Conservation (phyloP, 2,888 invertebrate species). For the Polydrusus cervinus region DNA sequence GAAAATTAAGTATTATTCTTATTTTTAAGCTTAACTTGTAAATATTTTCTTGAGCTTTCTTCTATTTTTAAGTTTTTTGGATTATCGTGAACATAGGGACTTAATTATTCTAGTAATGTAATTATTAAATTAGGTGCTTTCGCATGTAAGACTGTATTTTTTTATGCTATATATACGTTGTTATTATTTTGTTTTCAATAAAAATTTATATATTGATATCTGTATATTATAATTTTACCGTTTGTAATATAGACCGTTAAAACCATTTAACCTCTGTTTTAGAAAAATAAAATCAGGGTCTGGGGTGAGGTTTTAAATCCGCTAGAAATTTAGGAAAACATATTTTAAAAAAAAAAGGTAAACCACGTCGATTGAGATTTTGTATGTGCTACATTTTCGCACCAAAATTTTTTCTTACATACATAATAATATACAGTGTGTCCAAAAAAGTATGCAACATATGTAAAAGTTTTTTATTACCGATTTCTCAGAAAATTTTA, state of each 20-base stretch:
- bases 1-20: constrained; percentile 54
- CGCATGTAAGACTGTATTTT: constrained; percentile 50
- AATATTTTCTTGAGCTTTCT: background rate
- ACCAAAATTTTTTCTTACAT: too few relatives aligned
- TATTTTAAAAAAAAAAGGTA: too few relatives aligned
- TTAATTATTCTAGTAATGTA: background rate
- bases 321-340: too few relatives aligned
- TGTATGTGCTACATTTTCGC: too few relatives aligned
- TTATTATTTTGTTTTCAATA: constrained; percentile 50
- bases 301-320: too few relatives aligned
- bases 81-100: background rate
- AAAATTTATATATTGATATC: constrained; percentile 16
- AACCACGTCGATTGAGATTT: too few relatives aligned
- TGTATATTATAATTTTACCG: background rate
- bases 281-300: too few relatives aligned
- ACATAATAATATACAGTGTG: too few relatives aligned
- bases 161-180: constrained; percentile 44
- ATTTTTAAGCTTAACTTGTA: constrained; percentile 23
- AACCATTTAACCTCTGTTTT: too few relatives aligned
- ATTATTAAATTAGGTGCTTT: constrained; percentile 33
- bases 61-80: background rate
- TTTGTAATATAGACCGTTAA: background rate
- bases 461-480: too few relatives aligned
- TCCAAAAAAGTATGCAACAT: too few relatives aligned
- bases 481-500: too few relatives aligned